Evolutionary conservation across 2,113 vertebrate genomes (phyloP).

Genomic region (Callocephalon fimbriatum): DNA sequence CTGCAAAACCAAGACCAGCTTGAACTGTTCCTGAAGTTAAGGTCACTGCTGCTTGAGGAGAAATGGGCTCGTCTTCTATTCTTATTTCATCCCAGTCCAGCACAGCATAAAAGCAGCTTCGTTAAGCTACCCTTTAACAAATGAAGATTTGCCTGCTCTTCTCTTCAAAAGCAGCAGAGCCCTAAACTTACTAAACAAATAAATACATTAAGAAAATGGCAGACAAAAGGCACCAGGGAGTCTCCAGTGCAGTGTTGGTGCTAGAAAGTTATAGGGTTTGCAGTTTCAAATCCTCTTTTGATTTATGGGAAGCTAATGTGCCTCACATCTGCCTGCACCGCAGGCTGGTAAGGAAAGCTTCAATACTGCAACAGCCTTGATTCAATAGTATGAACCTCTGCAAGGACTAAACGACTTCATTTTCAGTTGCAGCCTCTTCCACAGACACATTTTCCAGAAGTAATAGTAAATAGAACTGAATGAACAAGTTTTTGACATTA

Average conservation of each 20-base stretch:
- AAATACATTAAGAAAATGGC: background rate
- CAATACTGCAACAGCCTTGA: background rate
- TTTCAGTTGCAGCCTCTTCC: background rate
- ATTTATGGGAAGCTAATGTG: background rate
- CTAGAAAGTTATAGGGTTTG: conserved; percentile 7
- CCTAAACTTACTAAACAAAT: background rate
- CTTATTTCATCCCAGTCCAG: background rate
- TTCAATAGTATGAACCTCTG: background rate
- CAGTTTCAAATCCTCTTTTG: conserved; percentile 49
- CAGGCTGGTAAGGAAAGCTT: background rate
- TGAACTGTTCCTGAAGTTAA: background rate
- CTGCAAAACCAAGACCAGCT: background rate
- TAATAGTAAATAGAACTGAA: background rate
- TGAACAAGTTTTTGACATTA: background rate
- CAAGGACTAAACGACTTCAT: background rate
- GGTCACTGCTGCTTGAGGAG: background rate
- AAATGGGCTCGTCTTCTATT: background rate
- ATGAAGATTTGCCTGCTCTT: background rate
- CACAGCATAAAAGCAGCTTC: background rate
- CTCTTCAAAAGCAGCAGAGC: background rate
- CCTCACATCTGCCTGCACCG: background rate
- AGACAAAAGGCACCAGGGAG: background rate
- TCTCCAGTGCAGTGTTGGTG: background rate
- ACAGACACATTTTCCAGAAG: background rate
- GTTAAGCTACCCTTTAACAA: background rate